Base-by-base conservation (phyloP, 2,797 vertebrate species). In the Cuculus canorus region DNA sequence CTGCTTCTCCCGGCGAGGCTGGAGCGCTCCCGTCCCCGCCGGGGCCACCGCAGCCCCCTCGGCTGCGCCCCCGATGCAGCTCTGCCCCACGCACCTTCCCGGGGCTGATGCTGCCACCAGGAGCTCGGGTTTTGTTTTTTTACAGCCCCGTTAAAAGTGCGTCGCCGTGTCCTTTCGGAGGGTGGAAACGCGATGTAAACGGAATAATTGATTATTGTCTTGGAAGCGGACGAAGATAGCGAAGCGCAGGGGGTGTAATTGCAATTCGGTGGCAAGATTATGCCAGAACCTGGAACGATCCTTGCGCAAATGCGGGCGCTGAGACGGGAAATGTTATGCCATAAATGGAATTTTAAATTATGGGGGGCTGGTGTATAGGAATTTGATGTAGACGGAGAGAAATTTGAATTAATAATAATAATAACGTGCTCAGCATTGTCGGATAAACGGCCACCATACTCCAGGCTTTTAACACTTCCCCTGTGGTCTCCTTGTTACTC, bases 401-500 rank as follows among this genome's bases (percentile, higher is more conserved):
- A 90, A 88, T 80, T 37, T 64, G 39, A 82, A 59, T 43, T 69
- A 48, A 19, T 43, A 60, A 22, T 65, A 47, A 30, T 72, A 76
- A 61, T 54, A 54, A n/a, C n/a, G n/a, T 28, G 24, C 60, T 93
- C 84, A 92, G 33, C 30, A 8, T 33, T 81, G 78, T 70, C 8
- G 11, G 81, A 87, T 91, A 77, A 90, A 47, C 41, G 52, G 50
- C 30, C 57, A 57, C 48, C 45, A 17, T 15, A 87, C 59, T 94
- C 33, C 2, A 9, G 37, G 64, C 69, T 97, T 92, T 95, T 41
- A 91, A 33, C 83, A 48, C 92, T 96, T 97, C 91, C 79, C 66
- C 85, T 56, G 39, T 70, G 89, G 63, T 88, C 60, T 91, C 56
- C 70, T 89, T 50, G 17, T 69, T 80, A 91, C 80, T 96, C 94